Evolutionary conservation across 1,140 invertebrate genomes (phyloP).

Genomic region (Drosophila tani): DNA sequence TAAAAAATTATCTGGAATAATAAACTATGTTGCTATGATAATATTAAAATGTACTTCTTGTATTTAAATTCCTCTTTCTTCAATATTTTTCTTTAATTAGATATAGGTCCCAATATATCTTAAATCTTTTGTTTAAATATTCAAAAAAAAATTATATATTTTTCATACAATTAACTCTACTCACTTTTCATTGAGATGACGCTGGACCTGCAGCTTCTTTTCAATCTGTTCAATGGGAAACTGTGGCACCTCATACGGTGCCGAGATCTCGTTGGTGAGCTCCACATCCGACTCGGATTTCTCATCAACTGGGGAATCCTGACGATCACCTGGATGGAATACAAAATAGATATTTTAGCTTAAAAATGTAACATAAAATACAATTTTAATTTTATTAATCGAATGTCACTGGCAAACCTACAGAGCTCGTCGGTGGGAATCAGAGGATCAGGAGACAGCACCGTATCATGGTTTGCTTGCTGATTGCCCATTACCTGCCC

Average conservation of each 20-base stretch:
- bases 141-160: no score
- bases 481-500: constrained; percentile 31
- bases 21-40: background rate
- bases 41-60: background rate
- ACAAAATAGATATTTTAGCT: background rate
- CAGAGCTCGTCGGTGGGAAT: constrained; percentile 6
- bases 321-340: constrained; percentile 54
- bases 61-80: background rate
- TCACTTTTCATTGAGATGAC: constrained; percentile 96
- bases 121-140: no score
- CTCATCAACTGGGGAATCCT: constrained; percentile 58
- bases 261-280: constrained; percentile 94
- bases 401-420: constrained; percentile 21
- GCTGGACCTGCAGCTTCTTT: constrained; percentile 95
- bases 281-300: constrained; percentile 68
- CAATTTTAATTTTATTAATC: background rate
- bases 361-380: background rate
- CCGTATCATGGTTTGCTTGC: background rate
- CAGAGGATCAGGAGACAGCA: background rate
- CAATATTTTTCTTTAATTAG: background rate
- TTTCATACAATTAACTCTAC: constrained; percentile 66
- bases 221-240: constrained; percentile 99
- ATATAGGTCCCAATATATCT: no score
- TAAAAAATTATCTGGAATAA: background rate
- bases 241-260: constrained; percentile 97